Evolutionary conservation across 2,113 vertebrate species (phyloP), one percentile per base, ranked within the genome.

Genomic region (Monopterus albus): DNA sequence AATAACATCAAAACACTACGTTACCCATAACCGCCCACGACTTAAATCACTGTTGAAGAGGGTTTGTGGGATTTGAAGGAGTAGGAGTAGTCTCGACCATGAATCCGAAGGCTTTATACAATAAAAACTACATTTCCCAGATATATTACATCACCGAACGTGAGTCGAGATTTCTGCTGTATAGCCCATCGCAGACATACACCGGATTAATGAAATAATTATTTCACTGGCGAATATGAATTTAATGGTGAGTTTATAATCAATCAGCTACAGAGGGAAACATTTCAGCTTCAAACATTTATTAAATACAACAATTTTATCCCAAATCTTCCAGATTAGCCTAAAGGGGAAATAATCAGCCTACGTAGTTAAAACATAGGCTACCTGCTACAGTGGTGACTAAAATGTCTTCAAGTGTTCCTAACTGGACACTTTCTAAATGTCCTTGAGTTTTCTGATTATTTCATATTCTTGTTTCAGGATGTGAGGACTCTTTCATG

Each of bases 91-190:
- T 9, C 29, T n/a, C 0, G 7, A 1, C 0, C 6, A 8, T 28
- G 1, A 8, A n/a, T 13, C 2, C 1, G 1, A 13, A 3, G 14
- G n/a, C 6, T 28, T 38, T n/a, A 2, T 0, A 3, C 38, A 18
- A 18, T 0, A 36, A 36, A 69, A 79, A 93, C 92, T 91, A 91
- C 91, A 91, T 72, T 84, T 79, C 82, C 87, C 89, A 69, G 9
- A 45, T 0, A 13, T 7, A 0, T 6, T 18, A 1, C 3, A 7
- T 0, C 0, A 7, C n/a, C 18, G 36, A 26, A 26, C 23, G 63
- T 21, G 75, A 77, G 55, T 45, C 39, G 23, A 73, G 76, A 76
- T 66, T 68, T 61, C 39, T 75, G 72, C 51, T 75, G 46, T 40
- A 71, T 62, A 70, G 64, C 75, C 76, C 82, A 63, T 77, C n/a